These are phyloP conservation scores for Ochlodes sylvanus DNA, from an alignment of 2,888 invertebrate genomes.

Conservation along the genomic window DNA sequence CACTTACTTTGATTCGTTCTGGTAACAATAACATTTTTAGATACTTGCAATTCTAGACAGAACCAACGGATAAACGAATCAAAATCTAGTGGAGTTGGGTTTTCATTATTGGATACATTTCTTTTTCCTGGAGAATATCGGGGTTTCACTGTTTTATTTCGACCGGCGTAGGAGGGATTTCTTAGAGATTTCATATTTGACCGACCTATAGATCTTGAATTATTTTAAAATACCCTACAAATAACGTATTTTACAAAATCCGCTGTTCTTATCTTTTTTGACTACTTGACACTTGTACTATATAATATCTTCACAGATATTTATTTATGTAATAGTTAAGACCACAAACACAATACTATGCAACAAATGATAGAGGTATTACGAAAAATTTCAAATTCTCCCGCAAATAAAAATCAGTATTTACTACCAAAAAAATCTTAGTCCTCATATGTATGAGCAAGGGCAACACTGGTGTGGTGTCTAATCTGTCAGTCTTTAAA, in stretches of 20 bases:
- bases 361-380: too few relatives aligned
- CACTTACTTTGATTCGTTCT: slow-evolving; percentile 48
- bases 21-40: slow-evolving; percentile 47
- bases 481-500: background rate
- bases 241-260: too few relatives aligned
- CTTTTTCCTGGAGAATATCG: background rate
- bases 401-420: too few relatives aligned
- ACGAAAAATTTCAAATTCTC: too few relatives aligned
- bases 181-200: slow-evolving; percentile 21
- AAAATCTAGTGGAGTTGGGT: slow-evolving; percentile 57
- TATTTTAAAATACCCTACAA: too few relatives aligned
- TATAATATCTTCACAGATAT: too few relatives aligned
- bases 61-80: slow-evolving; percentile 63
- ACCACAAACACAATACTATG: too few relatives aligned
- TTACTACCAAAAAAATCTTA: too few relatives aligned
- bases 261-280: too few relatives aligned
- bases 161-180: background rate
- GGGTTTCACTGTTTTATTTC: background rate
- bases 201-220: background rate
- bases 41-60: slow-evolving; percentile 51
- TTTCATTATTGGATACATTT: slow-evolving; percentile 1
- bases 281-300: too few relatives aligned
- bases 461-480: slow-evolving; percentile 10
- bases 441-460: background rate
- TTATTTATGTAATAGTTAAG: too few relatives aligned